Evolutionary conservation across 2,888 invertebrate species (phyloP).

Genomic region (Drosophila atroscutellata): DNA sequence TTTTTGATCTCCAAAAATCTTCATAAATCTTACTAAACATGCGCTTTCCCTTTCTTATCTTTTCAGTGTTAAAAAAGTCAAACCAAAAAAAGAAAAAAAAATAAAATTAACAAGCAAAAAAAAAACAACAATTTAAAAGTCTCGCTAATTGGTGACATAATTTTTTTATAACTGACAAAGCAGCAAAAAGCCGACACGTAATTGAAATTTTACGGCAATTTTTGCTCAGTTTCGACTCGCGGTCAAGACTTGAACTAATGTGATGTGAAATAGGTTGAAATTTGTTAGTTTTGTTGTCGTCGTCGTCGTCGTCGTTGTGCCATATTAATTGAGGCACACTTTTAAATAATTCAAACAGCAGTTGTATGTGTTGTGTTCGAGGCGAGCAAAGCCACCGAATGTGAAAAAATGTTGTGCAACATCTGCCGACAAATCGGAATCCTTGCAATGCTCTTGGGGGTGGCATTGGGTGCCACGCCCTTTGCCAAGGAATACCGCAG

Average conservation of each 20-base stretch:
- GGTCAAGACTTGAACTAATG: constrained; percentile 66
- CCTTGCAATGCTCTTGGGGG: constrained; percentile 48
- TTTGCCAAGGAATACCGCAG: constrained; percentile 77
- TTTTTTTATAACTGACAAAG: constrained; percentile 57
- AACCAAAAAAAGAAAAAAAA: constrained; percentile 12
- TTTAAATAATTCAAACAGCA: constrained; percentile 44
- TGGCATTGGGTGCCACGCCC: constrained; percentile 62
- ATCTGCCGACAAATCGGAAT: constrained; percentile 33
- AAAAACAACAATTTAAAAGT: constrained; percentile 33
- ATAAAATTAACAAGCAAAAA: constrained; percentile 13
- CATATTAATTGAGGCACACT: constrained; percentile 69
- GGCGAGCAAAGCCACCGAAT: constrained; percentile 49
- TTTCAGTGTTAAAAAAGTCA: constrained; percentile 51
- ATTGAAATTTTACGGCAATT: constrained; percentile 52
- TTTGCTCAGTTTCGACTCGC: constrained; percentile 12
- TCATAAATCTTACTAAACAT: constrained; percentile 14
- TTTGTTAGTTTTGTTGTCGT: constrained; percentile 8
- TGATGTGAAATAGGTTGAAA: constrained; percentile 57
- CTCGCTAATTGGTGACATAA: constrained; percentile 74
- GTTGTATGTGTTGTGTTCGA: constrained; percentile 40
- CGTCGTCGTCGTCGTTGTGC: constrained; percentile 19
- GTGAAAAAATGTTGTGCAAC: constrained; percentile 52
- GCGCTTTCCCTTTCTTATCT: constrained; percentile 28
- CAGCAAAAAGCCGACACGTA: constrained; percentile 47
- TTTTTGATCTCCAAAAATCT: neutral